phyloP scores from a whole-genome alignment of 2,797 vertebrate genomes.

The Fistularia tabacaria region DNA sequence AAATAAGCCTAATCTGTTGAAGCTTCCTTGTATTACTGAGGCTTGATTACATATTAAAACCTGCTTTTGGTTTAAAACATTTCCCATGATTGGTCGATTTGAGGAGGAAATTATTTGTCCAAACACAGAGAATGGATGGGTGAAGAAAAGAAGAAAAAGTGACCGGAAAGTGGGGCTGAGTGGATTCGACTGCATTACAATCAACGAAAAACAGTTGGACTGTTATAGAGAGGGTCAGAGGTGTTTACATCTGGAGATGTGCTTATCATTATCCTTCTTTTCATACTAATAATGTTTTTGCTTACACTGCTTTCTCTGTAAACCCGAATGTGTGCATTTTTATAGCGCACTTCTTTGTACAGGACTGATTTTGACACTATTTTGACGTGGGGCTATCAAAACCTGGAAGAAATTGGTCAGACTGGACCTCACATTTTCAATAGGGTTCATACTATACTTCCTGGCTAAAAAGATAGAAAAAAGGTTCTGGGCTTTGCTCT shows the following conservation, averaged over 20 bases:
- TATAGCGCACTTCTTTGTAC: constrained; percentile 30
- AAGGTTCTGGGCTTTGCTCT: constrained; percentile 71
- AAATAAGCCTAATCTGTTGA: constrained; percentile 40
- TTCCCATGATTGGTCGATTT: constrained; percentile 58
- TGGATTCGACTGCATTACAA: constrained; percentile 42
- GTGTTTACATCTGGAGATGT: constrained; percentile 76
- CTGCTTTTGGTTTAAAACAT: constrained; percentile 57
- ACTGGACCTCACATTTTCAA: constrained; percentile 77
- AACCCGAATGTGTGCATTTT: constrained; percentile 35
- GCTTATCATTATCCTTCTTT: constrained; percentile 56
- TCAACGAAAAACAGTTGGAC: constrained; percentile 19
- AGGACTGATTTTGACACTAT: constrained; percentile 29
- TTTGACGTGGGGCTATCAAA: constrained; percentile 33
- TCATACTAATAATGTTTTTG: constrained; percentile 43
- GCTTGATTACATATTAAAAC: constrained; percentile 49
- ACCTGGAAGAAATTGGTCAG: constrained; percentile 55
- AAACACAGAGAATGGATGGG: constrained; percentile 52
- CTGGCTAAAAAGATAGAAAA: constrained; percentile 59
- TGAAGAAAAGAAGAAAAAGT: constrained; percentile 61
- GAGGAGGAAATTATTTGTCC: constrained; percentile 47
- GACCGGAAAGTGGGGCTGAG: constrained; percentile 43
- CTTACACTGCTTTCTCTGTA: constrained; percentile 83
- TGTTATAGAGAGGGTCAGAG: constrained; percentile 59
- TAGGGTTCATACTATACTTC: constrained; percentile 84
- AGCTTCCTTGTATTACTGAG: constrained; percentile 42